phyloP scores from a whole-genome alignment of 2,113 vertebrate species.

The Promerops cafer region DNA sequence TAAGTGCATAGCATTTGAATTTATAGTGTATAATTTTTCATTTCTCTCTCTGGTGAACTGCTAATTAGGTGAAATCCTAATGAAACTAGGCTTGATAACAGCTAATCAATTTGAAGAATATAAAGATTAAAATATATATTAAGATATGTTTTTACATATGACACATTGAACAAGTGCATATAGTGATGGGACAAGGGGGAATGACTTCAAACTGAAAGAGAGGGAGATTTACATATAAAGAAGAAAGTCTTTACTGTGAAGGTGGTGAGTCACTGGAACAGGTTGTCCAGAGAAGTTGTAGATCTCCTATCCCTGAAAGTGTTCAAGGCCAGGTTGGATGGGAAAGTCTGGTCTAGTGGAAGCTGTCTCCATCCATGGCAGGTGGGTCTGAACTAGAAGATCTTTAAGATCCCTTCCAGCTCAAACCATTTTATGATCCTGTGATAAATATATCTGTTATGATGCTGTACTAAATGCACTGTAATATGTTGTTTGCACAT shows the following conservation, averaged over 20 bases:
- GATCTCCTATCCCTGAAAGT: background rate
- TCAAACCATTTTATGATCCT: background rate
- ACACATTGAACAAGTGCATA: background rate
- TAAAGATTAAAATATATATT: background rate
- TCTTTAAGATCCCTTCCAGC: background rate
- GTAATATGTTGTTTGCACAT: background rate
- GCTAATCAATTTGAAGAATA: background rate
- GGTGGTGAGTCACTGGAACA: background rate
- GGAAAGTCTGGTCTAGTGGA: background rate
- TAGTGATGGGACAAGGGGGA: background rate
- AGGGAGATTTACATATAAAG: background rate
- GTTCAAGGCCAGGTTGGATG: background rate
- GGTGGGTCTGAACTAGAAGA: background rate
- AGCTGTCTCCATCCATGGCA: background rate
- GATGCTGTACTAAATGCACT: background rate
- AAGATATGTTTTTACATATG: background rate
- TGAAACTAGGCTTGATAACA: background rate
- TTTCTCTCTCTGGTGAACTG: background rate
- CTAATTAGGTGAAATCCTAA: background rate
- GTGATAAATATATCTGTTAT: background rate
- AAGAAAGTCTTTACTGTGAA: background rate
- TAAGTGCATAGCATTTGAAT: background rate
- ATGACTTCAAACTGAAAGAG: background rate
- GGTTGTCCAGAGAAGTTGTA: background rate
- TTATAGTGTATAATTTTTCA: background rate